These are phyloP conservation scores for Beroe ovata DNA, from an alignment of 37 sponge, comb jelly and placozoan species.

Conservation along the genomic window DNA sequence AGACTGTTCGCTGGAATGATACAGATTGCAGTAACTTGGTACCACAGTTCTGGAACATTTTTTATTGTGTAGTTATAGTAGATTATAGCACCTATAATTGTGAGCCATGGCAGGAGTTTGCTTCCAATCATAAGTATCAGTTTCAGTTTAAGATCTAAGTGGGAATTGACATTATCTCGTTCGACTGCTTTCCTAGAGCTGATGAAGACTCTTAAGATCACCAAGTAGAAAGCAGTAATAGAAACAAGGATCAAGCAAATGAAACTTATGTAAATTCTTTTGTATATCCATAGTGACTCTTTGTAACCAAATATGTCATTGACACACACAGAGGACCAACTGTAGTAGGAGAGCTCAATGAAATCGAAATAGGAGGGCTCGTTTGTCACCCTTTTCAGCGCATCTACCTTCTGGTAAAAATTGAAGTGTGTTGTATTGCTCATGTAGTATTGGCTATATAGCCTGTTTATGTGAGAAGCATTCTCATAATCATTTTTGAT, in stretches of 20 bases:
- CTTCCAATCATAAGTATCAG: neutral
- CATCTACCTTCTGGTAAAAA: neutral
- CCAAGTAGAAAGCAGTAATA: neutral
- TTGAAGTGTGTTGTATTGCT: no score
- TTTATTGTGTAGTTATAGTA: neutral
- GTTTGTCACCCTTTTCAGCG: neutral
- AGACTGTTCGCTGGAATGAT: neutral
- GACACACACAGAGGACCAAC: slow-evolving; percentile 31
- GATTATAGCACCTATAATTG: neutral
- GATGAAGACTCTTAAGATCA: neutral
- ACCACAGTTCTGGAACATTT: neutral
- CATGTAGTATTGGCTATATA: neutral
- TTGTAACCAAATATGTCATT: slow-evolving; percentile 4
- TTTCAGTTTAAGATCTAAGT: neutral
- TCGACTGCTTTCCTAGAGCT: neutral
- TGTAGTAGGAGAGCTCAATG: slow-evolving; percentile 4
- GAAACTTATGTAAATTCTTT: neutral
- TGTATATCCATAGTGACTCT: neutral
- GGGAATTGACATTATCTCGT: neutral
- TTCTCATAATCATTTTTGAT: neutral
- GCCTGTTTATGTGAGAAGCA: neutral
- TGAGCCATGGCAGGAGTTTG: neutral
- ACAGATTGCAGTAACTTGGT: no score
- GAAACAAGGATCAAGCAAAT: neutral
- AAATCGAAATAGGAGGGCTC: neutral